Evolutionary conservation across 2,888 invertebrate species (phyloP).

Genomic region (Scaptomyza tumidula): DNA sequence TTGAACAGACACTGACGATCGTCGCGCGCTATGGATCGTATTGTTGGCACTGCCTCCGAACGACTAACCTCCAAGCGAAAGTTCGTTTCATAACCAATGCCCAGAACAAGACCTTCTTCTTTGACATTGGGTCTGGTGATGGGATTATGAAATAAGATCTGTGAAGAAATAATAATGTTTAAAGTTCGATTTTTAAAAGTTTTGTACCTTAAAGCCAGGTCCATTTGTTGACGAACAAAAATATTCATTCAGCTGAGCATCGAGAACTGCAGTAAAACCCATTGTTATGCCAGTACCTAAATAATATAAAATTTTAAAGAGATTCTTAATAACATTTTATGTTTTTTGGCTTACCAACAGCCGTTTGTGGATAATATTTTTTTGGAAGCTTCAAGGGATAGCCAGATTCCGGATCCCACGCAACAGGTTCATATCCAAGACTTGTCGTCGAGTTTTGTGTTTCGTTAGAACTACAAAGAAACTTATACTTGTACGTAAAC

Average conservation of each 20-base stretch:
- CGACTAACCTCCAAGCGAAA: slow-evolving; percentile 88
- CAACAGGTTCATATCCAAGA: slow-evolving; percentile 81
- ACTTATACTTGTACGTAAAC: too few species aligned
- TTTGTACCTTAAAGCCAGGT: slow-evolving; percentile 84
- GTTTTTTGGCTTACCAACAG: slow-evolving; percentile 83
- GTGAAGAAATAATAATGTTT: too few species aligned
- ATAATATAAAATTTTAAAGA: not conserved
- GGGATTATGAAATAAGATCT: slow-evolving; percentile 88
- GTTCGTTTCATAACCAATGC: slow-evolving; percentile 89
- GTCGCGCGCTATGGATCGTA: slow-evolving; percentile 87
- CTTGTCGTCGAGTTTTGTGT: slow-evolving; percentile 35
- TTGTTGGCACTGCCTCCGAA: slow-evolving; percentile 87
- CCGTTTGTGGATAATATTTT: slow-evolving; percentile 86
- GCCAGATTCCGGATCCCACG: slow-evolving; percentile 91
- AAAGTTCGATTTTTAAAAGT: not conserved
- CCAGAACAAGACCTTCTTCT: slow-evolving; percentile 89
- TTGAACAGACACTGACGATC: slow-evolving; percentile 90
- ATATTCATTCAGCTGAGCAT: slow-evolving; percentile 90
- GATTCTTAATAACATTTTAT: not conserved
- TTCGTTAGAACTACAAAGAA: not conserved
- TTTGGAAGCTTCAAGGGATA: slow-evolving; percentile 86
- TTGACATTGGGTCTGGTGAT: slow-evolving; percentile 91
- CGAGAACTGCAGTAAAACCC: slow-evolving; percentile 89
- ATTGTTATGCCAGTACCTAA: slow-evolving; percentile 88
- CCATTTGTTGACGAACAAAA: slow-evolving; percentile 91